A percentile compares a stretch with the other conserved stretches of the same genome.
These are phyloP conservation scores for Zonitis immaculata DNA, from an alignment of 2,888 invertebrate species.

Conservation along the genomic window DNA sequence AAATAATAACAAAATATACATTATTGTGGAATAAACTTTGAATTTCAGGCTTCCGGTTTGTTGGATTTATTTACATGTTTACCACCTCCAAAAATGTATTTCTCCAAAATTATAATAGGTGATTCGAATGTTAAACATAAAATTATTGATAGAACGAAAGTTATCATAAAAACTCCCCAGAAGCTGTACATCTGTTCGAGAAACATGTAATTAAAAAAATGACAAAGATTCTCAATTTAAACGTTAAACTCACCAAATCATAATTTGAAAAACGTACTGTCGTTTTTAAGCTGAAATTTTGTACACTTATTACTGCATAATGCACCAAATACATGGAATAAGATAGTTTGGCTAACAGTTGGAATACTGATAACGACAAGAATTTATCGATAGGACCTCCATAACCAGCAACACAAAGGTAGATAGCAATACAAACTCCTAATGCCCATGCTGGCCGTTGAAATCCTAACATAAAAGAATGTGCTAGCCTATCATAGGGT, in stretches of 20 bases:
- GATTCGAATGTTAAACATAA: constrained; percentile 21
- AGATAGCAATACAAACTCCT: constrained; percentile 5
- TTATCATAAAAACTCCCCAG: constrained; percentile 12
- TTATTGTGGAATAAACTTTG: not conserved
- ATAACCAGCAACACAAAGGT: constrained; percentile 11
- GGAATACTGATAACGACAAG: constrained; percentile 48
- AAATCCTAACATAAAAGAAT: constrained; percentile 4
- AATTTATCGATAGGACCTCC: constrained; percentile 49
- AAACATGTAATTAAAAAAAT: not conserved
- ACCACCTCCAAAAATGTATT: not conserved
- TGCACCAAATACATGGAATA: constrained; percentile 52
- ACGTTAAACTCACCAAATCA: constrained; percentile 9
- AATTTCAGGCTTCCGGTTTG: not conserved
- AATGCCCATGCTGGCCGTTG: constrained; percentile 10
- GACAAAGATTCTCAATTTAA: not conserved
- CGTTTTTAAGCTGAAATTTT: constrained; percentile 4
- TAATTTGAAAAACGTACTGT: constrained; percentile 11
- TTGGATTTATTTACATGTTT: not conserved
- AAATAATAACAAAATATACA: too few relatives aligned
- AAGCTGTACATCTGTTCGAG: constrained; percentile 10
- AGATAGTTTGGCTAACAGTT: constrained; percentile 50
- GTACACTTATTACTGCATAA: constrained; percentile 22
- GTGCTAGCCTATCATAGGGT: not conserved
- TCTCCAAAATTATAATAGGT: constrained; percentile 20
- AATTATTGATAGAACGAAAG: constrained; percentile 9